phyloP scores from a whole-genome alignment of 2,888 invertebrate species.

The Pyrgus malvae region DNA sequence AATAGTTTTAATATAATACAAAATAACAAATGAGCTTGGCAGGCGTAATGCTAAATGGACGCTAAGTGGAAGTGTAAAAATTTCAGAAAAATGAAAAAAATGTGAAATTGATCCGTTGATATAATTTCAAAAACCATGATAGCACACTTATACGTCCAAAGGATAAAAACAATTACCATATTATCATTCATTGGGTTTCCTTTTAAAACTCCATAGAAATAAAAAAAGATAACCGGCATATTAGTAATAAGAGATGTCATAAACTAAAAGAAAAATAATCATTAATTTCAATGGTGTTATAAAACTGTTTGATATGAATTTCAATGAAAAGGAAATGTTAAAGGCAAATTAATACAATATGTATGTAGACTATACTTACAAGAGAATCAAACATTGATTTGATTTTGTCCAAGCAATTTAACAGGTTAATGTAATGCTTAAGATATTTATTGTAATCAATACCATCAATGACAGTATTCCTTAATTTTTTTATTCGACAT shows the following conservation, averaged over 20 bases:
- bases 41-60: too few relatives aligned
- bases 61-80: too few relatives aligned
- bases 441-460: background rate
- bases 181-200: background rate
- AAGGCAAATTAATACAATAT: background rate
- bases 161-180: background rate
- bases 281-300: too few relatives aligned
- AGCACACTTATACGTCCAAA: background rate
- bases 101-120: too few relatives aligned
- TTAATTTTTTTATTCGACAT: slow-evolving; percentile 5
- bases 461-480: background rate
- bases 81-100: too few relatives aligned
- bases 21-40: too few relatives aligned
- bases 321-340: background rate
- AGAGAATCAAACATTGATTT: background rate
- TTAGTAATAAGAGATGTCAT: background rate
- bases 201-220: background rate
- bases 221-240: background rate
- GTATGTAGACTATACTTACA: background rate
- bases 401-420: slow-evolving; percentile 1
- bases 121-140: too few relatives aligned
- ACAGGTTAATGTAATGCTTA: background rate
- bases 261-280: background rate
- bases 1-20: too few relatives aligned
- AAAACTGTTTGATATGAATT: background rate